Conservation (phyloP, 2,797 vertebrate species). For the Simalia tracyae region DNA sequence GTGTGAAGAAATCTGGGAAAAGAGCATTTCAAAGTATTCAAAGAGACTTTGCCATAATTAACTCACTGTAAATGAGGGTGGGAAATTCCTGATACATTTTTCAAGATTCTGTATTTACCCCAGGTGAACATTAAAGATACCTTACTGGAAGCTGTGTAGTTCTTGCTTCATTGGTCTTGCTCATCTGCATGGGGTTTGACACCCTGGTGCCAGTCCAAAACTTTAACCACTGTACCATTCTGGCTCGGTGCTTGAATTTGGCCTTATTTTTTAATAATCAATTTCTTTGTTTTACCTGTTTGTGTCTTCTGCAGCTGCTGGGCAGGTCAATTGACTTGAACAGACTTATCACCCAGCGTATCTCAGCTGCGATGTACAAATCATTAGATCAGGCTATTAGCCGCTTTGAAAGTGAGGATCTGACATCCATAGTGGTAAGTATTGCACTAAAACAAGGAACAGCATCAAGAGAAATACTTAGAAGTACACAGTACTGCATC, state of each 20-base stretch:
- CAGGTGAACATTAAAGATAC: background rate
- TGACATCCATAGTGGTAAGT: constrained; percentile 89
- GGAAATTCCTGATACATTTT: background rate
- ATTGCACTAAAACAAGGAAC: background rate
- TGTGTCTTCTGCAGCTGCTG: constrained; percentile 73
- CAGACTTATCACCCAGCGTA: constrained; percentile 88
- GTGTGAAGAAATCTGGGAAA: background rate
- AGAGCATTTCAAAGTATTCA: background rate
- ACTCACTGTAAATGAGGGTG: background rate
- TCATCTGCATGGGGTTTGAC: background rate
- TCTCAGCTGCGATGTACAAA: constrained; percentile 91
- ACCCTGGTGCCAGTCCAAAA: background rate
- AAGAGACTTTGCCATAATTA: background rate
- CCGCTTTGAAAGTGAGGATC: constrained; percentile 90
- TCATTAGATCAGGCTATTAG: constrained; percentile 90
- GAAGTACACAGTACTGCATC: background rate
- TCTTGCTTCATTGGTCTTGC: background rate
- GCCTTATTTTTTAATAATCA: background rate
- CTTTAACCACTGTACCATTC: background rate
- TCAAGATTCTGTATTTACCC: background rate
- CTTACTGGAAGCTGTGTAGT: background rate
- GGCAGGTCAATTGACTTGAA: constrained; percentile 90
- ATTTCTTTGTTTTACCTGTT: background rate
- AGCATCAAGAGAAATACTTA: constrained; percentile 15
- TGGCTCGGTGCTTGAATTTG: background rate